Percentiles rank a stretch among this genome's conserved stretches.
These are phyloP conservation scores for Dinothrombium tinctorium DNA, from an alignment of 1,140 invertebrate genomes.

Conservation along the genomic window DNA sequence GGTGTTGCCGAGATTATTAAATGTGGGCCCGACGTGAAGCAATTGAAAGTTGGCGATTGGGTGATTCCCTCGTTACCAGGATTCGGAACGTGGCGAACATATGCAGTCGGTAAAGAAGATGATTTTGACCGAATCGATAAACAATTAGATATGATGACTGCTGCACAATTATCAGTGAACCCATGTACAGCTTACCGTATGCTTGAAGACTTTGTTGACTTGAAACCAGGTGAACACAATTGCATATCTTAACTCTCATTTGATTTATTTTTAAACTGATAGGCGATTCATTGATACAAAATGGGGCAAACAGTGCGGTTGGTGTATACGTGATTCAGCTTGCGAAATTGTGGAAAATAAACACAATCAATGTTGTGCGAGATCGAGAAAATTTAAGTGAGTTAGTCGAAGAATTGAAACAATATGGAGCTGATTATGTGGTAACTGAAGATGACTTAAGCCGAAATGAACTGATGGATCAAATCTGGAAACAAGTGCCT, in stretches of 20 bases:
- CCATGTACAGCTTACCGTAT: slow-evolving; percentile 91
- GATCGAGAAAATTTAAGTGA: slow-evolving; percentile 44
- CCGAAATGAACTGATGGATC: slow-evolving; percentile 23
- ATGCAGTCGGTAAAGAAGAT: slow-evolving; percentile 34
- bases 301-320: slow-evolving; percentile 87
- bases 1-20: slow-evolving; percentile 63
- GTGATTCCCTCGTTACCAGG: slow-evolving; percentile 46
- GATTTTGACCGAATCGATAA: slow-evolving; percentile 29
- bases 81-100: slow-evolving; percentile 65
- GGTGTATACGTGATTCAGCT: slow-evolving; percentile 82
- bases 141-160: slow-evolving; percentile 38
- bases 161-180: slow-evolving; percentile 73
- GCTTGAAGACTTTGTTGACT: slow-evolving; percentile 61
- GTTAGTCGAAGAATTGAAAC: slow-evolving; percentile 29
- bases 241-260: background rate
- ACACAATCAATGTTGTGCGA: slow-evolving; percentile 48
- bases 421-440: slow-evolving; percentile 58
- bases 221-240: slow-evolving; percentile 26
- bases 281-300: slow-evolving; percentile 64
- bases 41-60: slow-evolving; percentile 44
- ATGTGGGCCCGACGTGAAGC: slow-evolving; percentile 27
- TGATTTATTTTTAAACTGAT: background rate
- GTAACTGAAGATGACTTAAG: slow-evolving; percentile 67
- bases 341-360: slow-evolving; percentile 21
- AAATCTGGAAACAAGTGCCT: slow-evolving; percentile 41